Base-by-base conservation (phyloP, 2,888 invertebrate species). In the Xestia ashworthii region DNA sequence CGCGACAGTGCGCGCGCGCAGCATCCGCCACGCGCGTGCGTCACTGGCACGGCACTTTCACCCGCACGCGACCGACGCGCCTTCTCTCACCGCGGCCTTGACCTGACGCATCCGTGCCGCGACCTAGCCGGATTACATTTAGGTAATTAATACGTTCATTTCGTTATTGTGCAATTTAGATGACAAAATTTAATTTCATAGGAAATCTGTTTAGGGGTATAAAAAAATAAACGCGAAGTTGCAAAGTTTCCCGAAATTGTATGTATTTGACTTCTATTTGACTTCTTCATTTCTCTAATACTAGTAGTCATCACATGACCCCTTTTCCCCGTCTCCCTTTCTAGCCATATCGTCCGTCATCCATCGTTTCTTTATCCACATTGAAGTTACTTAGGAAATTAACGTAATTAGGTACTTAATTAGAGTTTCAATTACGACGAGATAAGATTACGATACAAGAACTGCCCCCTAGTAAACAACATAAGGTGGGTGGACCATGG, bases 71-170 rank as follows among this genome's bases (percentile, higher is more conserved):
- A 14, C 5, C 14, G 44, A 67, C 71, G 80, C 78, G 83, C 22
- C 74, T 80, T 85, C 88, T 89, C 83, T 84, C 85, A 71, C 84
- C 74, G 74, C 77, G 84, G 65, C 89, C 89, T 88, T 89, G 89
- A 89, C 89, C 88, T 75, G 55, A 66, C 71, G 38, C 75, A 71
- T 75, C 73, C 72, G 78, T 60, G 70, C 53, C 3, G 46, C 32
- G 41, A 74, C 65, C 67, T 66, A 14, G 46, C 22, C 41, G 16
- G 5, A n/a, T 74, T 64, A 46, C 14, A 74, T 70, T 48, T 22
- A 16, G 65, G n/a, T 44, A 44, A 44, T 65, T 14, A 11, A 71
- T 14, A 19, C 0, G 19, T 38, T 38, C 0, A 38, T 58, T 58
- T 46, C 9, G 9, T 32, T 55, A 53, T 44, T 44, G 44, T 44